These are phyloP conservation scores for Crotalus tigris DNA, from an alignment of 2,113 vertebrate genomes.

Conservation along the genomic window DNA sequence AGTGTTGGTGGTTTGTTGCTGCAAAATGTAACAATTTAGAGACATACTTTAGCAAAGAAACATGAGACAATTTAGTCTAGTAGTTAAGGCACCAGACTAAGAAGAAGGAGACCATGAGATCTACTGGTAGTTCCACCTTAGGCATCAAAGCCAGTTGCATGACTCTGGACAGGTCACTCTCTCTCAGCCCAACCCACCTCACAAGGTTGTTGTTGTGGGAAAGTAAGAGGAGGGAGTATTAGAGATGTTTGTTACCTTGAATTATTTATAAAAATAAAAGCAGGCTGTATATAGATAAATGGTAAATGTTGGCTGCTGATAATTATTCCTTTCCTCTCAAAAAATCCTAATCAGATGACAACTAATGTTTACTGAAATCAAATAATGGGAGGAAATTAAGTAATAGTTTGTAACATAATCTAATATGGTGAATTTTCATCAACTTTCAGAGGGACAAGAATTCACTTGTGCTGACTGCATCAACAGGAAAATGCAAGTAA, in stretches of 20 bases:
- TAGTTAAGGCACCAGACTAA: not conserved
- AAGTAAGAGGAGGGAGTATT: not conserved
- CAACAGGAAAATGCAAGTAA: not conserved
- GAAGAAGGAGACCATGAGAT: not conserved
- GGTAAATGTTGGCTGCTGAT: not conserved
- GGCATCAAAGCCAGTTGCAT: not conserved
- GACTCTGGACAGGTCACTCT: not conserved
- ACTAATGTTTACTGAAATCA: not conserved
- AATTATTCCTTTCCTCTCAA: not conserved
- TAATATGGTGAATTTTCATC: not conserved
- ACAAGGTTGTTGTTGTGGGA: not conserved
- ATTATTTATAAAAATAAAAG: not conserved
- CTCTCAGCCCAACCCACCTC: not conserved
- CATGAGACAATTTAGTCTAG: not conserved
- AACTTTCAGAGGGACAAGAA: not conserved
- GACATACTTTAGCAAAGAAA: not conserved
- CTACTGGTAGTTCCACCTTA: not conserved
- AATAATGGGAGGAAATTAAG: not conserved
- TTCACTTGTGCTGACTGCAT: not conserved
- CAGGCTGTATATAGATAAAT: not conserved
- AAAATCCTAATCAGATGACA: not conserved
- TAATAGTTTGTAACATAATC: not conserved
- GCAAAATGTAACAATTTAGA: slow-evolving; percentile 7
- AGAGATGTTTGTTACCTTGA: not conserved
- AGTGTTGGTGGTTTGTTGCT: slow-evolving; percentile 92